A percentile compares a stretch with the other conserved stretches of the same genome.
These are phyloP conservation scores for Cylloceria caligata DNA, from an alignment of 2,888 invertebrate genomes.

Conservation along the genomic window DNA sequence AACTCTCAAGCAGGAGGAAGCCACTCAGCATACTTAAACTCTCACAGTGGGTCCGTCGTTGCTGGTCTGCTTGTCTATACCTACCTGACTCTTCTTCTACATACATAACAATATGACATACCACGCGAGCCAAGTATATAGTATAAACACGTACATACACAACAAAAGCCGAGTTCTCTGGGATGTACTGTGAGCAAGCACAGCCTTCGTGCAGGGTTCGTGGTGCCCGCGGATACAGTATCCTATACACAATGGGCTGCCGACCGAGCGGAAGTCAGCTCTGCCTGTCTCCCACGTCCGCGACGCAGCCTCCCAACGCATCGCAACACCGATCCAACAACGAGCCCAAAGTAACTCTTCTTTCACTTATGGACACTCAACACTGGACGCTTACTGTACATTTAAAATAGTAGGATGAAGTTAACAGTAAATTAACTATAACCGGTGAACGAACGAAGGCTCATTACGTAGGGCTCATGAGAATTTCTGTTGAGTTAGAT, in stretches of 20 bases:
- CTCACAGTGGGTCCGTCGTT: constrained; percentile 56
- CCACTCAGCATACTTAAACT: constrained; percentile 60
- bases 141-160: constrained; percentile 41
- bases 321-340: constrained; percentile 44
- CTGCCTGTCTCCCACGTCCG: constrained; percentile 83
- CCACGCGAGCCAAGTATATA: constrained; percentile 40
- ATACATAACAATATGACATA: constrained; percentile 69
- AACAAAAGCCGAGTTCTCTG: not conserved
- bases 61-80: constrained; percentile 30
- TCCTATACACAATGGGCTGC: constrained; percentile 72
- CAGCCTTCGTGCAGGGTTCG: constrained; percentile 55
- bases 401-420: not conserved
- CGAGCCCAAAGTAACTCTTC: constrained; percentile 14
- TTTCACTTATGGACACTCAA: not conserved
- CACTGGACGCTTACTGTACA: not conserved
- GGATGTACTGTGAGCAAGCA: constrained; percentile 45
- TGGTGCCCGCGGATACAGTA: constrained; percentile 36
- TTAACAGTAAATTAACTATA: no score
- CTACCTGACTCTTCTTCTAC: constrained; percentile 49
- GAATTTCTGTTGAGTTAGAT: no score
- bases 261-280: constrained; percentile 81
- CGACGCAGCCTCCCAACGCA: constrained; percentile 76
- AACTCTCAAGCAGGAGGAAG: constrained; percentile 60
- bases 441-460: no score
- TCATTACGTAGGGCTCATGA: no score